Conservation (phyloP, 2,113 vertebrate genomes). For the Lepus europaeus region DNA sequence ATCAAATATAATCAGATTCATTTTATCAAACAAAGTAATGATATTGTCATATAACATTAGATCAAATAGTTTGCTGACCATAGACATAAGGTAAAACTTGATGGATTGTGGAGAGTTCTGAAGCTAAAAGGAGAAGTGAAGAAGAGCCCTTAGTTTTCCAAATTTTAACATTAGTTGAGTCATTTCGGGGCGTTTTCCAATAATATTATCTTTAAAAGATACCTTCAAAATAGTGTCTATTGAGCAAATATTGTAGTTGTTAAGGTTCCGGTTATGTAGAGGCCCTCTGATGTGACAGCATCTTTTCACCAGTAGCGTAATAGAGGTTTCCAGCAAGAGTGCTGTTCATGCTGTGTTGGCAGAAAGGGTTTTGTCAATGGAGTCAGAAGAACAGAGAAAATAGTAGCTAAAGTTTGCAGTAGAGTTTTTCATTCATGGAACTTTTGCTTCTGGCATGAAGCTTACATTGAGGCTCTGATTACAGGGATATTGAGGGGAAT, state of each 20-base stretch:
- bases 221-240: background rate
- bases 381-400: background rate
- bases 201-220: background rate
- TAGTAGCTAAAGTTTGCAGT: background rate
- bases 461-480: background rate
- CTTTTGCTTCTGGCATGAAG: fast-evolving
- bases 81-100: background rate
- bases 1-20: background rate
- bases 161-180: fast-evolving
- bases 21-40: background rate
- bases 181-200: background rate
- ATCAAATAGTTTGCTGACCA: background rate
- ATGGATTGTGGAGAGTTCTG: background rate
- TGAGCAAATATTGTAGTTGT: background rate
- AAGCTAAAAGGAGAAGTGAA: background rate
- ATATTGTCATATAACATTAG: background rate
- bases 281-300: background rate
- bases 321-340: background rate
- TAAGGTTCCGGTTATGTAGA: background rate
- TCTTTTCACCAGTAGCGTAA: background rate
- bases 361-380: background rate
- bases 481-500: background rate
- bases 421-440: background rate
- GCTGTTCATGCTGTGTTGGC: no score
- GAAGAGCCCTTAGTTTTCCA: background rate